Percentiles rank a stretch among this genome's conserved stretches.
Conservation (phyloP, 1,140 invertebrate species). For the Phthorimaea operculella region DNA sequence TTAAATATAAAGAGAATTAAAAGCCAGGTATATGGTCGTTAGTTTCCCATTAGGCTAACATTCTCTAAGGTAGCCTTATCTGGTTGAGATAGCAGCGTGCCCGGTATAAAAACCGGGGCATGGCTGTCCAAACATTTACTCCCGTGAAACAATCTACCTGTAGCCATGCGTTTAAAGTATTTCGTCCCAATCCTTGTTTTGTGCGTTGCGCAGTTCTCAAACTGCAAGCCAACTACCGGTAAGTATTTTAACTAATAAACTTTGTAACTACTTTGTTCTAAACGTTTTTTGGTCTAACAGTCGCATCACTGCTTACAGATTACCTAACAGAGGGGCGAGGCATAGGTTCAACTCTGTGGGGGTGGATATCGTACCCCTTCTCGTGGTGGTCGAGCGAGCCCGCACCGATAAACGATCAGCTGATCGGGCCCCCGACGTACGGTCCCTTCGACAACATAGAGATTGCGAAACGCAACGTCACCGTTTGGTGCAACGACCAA, state of each 20-base stretch:
- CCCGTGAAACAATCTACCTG: slow-evolving; percentile 23
- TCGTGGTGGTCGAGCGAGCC: slow-evolving; percentile 43
- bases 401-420: slow-evolving; percentile 23
- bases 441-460: slow-evolving; percentile 32
- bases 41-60: slow-evolving; percentile 61
- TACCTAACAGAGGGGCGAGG: slow-evolving; percentile 43
- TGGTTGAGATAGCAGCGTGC: slow-evolving; percentile 45
- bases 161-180: slow-evolving; percentile 38
- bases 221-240: slow-evolving; percentile 30
- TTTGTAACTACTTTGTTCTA: neutral
- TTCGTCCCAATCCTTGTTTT: slow-evolving; percentile 25
- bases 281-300: neutral
- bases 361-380: slow-evolving; percentile 62
- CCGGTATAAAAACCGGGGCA: slow-evolving; percentile 44
- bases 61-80: slow-evolving; percentile 53
- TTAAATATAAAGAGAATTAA: neutral
- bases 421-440: slow-evolving; percentile 18
- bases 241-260: neutral
- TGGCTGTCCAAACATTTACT: slow-evolving; percentile 51
- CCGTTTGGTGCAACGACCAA: slow-evolving; percentile 60
- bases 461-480: slow-evolving; percentile 45
- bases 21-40: slow-evolving; percentile 21
- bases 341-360: slow-evolving; percentile 56
- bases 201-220: slow-evolving; percentile 27
- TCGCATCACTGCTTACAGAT: slow-evolving; percentile 41